phyloP scores from a whole-genome alignment of 2,888 invertebrate species.

The Ceriagrion tenellum region DNA sequence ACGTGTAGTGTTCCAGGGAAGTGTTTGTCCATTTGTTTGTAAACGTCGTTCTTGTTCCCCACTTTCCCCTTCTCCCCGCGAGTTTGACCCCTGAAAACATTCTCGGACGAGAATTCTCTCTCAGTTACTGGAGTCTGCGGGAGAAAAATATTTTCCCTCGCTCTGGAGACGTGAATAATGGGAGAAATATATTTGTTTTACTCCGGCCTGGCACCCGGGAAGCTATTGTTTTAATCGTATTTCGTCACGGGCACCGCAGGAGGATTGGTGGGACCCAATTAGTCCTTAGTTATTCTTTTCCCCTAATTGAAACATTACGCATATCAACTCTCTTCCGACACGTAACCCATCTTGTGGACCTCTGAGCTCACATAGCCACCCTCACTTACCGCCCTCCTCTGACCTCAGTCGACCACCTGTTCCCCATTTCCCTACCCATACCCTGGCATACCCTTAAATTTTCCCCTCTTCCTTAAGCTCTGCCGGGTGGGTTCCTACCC shows the following conservation, averaged over 20 bases:
- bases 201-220: not conserved
- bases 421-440: not conserved
- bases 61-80: not conserved
- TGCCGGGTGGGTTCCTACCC: not conserved
- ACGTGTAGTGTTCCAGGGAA: not conserved
- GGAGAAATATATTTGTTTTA: not conserved
- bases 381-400: not conserved
- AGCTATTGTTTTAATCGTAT: not conserved
- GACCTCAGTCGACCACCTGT: conserved; percentile 38
- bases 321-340: not conserved
- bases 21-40: not conserved
- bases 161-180: not conserved
- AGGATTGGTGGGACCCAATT: not conserved
- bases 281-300: not conserved
- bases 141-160: not conserved
- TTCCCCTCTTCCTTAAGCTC: not conserved
- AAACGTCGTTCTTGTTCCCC: not conserved
- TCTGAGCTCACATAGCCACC: not conserved
- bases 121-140: not conserved
- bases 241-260: not conserved
- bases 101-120: not conserved
- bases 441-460: not conserved
- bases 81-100: not conserved
- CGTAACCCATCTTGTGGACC: not conserved
- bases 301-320: not conserved